These are phyloP conservation scores for Drosophila mayaguana DNA, from an alignment of 2,888 invertebrate species.

Conservation along the genomic window DNA sequence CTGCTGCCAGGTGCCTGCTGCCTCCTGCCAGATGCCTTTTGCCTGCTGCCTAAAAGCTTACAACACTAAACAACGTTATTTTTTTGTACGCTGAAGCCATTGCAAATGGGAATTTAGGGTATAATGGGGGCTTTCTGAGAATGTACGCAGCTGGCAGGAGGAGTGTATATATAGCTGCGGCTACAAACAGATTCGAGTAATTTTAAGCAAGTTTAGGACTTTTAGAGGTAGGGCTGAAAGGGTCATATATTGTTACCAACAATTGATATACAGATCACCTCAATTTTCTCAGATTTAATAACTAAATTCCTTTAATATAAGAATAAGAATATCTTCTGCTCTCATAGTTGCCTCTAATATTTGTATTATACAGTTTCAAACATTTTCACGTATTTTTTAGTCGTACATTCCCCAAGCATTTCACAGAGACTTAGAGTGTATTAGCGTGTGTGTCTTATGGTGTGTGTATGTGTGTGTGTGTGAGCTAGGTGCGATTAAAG, in stretches of 20 bases:
- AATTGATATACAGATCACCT: no score
- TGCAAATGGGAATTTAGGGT: slow-evolving; percentile 4
- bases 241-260: no score
- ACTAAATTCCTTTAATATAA: no score
- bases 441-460: not conserved
- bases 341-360: no score
- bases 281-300: no score
- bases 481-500: slow-evolving; percentile 57
- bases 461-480: slow-evolving; percentile 1
- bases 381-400: not conserved
- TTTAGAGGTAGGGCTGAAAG: no score
- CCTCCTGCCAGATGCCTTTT: slow-evolving; percentile 25
- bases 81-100: slow-evolving; percentile 6
- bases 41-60: slow-evolving; percentile 48
- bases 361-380: no score
- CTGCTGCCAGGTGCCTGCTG: slow-evolving; percentile 38
- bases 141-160: no score
- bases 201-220: no score
- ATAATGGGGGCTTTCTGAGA: not conserved
- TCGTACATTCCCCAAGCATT: not conserved
- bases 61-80: slow-evolving; percentile 25
- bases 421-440: not conserved
- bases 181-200: no score
- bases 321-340: no score
- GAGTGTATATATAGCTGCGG: not conserved